Evolutionary conservation across 2,888 invertebrate genomes (phyloP), one percentile per base, ranked within the genome.

Genomic region (Willowsia nigromaculata): DNA sequence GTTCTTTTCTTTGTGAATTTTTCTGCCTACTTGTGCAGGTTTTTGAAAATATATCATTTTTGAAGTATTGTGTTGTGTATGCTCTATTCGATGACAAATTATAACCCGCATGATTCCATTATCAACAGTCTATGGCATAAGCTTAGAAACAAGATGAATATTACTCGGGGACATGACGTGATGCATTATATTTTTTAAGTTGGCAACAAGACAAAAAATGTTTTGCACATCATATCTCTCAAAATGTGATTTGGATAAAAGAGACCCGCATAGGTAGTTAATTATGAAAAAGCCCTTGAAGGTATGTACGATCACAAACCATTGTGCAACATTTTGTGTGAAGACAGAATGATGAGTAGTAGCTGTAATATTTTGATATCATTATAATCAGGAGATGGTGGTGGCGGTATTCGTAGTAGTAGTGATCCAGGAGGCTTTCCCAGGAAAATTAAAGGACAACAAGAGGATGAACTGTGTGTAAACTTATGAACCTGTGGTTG

Each of bases 371-470:
- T 71, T 71, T 40, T 71, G 7, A 40, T 43, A 40, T 71, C 37
- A 43, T 71, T 43, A 71, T 7, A 71, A 37, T 40, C 37, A 40
- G 18, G 25, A 9, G 22, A 71, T 40, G 71, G 13, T 71, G 71
- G 40, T 11, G 30, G 13, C 18, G 71, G 27, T 27, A 11, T 59
- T 25, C 2, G 59, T n/a, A 33, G 59, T 27, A 27, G 59, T 22
- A 22, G 13, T 59, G 59, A 30, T 62, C 62, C 59, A 3, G 27
- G 11, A 9, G 62, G 62, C 62, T 27, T 62, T 62, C 62, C 27
- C 65, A 40, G 71, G 71, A 40, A 71, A 71, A 71, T 71, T 71
- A 40, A 71, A 71, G 71, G 71, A 71, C 71, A 71, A 71, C 40
- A 71, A 50, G n/a, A n/a, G n/a, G n/a, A n/a, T n/a, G n/a, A n/a